phyloP scores from a whole-genome alignment of 1,140 invertebrate genomes.

The Chionoecetes opilio region DNA sequence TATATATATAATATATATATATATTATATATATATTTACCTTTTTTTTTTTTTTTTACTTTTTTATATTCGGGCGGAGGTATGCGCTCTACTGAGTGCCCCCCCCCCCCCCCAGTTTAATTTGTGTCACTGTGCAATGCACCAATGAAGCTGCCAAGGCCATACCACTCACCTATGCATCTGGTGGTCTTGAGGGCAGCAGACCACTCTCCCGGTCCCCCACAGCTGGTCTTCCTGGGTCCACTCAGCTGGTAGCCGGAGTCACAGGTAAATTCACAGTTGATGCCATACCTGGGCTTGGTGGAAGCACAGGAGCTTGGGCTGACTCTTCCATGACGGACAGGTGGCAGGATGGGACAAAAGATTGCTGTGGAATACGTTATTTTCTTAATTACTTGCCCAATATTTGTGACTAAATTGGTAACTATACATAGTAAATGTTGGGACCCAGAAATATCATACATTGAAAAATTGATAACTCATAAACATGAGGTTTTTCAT shows the following conservation, averaged over 20 bases:
- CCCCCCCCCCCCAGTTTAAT: no score
- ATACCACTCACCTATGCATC: constrained; percentile 84
- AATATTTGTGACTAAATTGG: not conserved
- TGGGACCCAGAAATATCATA: not conserved
- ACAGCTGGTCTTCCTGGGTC: constrained; percentile 84
- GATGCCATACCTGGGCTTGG: constrained; percentile 85
- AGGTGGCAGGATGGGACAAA: constrained; percentile 85
- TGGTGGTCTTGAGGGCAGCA: constrained; percentile 83
- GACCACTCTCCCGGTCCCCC: constrained; percentile 85
- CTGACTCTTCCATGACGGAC: constrained; percentile 85
- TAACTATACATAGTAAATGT: not conserved
- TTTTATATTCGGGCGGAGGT: no score
- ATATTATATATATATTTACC: no score
- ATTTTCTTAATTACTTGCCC: not conserved
- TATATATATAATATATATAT: no score
- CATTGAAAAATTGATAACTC: no score
- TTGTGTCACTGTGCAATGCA: no score
- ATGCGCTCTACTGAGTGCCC: no score
- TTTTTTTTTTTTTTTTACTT: no score
- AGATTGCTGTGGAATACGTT: constrained; percentile 84
- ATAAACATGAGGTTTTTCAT: no score
- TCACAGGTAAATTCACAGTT: constrained; percentile 86
- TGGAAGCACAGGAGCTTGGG: constrained; percentile 85
- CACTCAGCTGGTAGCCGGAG: constrained; percentile 86
- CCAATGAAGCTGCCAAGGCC: not conserved